These are phyloP conservation scores for Chionomys nivalis DNA, from an alignment of 2,113 vertebrate species.

Conservation along the genomic window DNA sequence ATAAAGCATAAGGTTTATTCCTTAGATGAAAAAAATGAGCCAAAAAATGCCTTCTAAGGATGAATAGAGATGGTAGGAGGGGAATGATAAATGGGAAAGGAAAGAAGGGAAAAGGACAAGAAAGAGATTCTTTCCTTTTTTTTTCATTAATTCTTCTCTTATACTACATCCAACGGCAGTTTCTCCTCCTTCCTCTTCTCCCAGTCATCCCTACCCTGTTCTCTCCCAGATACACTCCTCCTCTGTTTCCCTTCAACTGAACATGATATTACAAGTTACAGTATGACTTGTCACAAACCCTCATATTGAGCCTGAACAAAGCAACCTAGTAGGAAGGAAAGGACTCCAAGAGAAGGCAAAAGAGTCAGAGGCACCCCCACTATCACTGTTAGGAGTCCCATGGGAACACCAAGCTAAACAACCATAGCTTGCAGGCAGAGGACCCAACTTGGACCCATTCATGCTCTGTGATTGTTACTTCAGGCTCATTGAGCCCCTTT, in stretches of 20 bases:
- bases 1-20: not conserved
- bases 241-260: not conserved
- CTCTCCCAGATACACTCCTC: not conserved
- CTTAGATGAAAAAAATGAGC: not conserved
- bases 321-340: not conserved
- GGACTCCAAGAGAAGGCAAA: not conserved
- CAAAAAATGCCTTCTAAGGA: not conserved
- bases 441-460: too few species aligned
- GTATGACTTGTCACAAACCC: not conserved
- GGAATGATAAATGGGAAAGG: not conserved
- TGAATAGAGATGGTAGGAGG: not conserved
- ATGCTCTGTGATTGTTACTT: too few species aligned
- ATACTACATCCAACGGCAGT: not conserved
- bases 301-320: not conserved
- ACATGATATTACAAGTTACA: not conserved
- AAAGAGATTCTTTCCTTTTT: not conserved
- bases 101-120: not conserved
- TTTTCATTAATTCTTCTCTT: not conserved
- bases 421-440: not conserved
- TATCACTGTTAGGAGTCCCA: not conserved
- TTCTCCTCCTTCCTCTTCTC: not conserved
- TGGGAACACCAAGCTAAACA: not conserved
- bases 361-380: not conserved
- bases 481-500: not conserved
- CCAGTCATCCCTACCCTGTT: not conserved